Conservation (phyloP, 1,140 invertebrate species). For the Anagrus nilaparvatae region DNA sequence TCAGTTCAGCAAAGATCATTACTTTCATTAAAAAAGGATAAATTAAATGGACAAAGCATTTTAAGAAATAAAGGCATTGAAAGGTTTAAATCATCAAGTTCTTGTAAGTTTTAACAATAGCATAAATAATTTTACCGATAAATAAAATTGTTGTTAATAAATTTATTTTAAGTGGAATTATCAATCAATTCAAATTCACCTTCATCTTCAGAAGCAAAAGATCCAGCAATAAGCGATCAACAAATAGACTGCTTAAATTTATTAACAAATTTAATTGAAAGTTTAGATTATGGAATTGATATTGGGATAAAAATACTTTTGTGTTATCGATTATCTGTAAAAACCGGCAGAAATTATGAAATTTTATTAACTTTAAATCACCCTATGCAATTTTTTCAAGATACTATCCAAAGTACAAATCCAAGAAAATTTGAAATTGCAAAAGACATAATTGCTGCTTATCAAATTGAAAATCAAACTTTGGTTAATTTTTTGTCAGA, state of each 20-base stretch:
- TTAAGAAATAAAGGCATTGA: conserved; percentile 24
- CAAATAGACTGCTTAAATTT: conserved; percentile 27
- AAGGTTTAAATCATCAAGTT: conserved; percentile 25
- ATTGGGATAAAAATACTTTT: conserved; percentile 44
- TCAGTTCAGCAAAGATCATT: conserved; percentile 27
- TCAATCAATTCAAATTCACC: neutral
- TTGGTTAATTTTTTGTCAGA: conserved; percentile 38
- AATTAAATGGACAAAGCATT: conserved; percentile 22
- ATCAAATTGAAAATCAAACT: conserved; percentile 35
- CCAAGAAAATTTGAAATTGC: conserved; percentile 47
- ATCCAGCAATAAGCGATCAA: conserved; percentile 12
- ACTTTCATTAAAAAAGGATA: conserved; percentile 19
- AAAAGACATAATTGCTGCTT: conserved; percentile 43
- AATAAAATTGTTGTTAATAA: neutral
- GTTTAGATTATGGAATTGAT: conserved; percentile 37
- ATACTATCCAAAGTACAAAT: conserved; percentile 42
- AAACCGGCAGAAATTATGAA: conserved; percentile 45
- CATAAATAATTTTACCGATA: neutral
- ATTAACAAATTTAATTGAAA: conserved; percentile 28
- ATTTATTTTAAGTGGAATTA: neutral
- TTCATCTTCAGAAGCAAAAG: conserved; percentile 9
- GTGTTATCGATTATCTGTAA: conserved; percentile 44
- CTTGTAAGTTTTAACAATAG: conserved; percentile 18
- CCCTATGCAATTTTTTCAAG: conserved; percentile 43
- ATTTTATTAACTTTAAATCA: conserved; percentile 43